Base-by-base conservation (phyloP, 2,888 invertebrate genomes). In the Torymus tubicola region DNA sequence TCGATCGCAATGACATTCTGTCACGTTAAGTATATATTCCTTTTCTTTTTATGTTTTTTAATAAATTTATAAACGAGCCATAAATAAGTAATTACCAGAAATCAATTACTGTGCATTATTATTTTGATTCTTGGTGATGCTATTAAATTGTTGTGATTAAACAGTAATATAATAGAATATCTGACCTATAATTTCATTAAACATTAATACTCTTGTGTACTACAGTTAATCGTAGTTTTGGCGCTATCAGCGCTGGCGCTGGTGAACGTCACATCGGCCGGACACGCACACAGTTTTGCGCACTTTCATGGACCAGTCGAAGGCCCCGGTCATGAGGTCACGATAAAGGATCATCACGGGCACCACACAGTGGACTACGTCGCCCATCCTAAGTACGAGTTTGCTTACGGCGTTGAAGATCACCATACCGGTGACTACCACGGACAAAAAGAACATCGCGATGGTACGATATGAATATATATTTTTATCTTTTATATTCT, bases 391-490 rank as follows among this genome's bases (percentile, higher is more conserved):
- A 87, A 87, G 76, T 88, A 88, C 81, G 86, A 88, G 64, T 88
- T 87, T 72, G 84, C 88, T 4, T 88, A 88, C 81, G 88, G 88
- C 68, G 86, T 88, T 10, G 87, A 88, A 79, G 88, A 88, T 81
- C 88, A 88, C 81, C 88, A 89, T 76, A 89, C 89, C 57, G 90
- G 90, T 31, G 90, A 91, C 84, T 87, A 87, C 75, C 90, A 91
- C 77, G 88, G 89, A 18, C 90, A 90, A 70, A 89, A 90, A 80
- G 91, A 91, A 78, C 87, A 87, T 72, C 86, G 91, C 78, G 89
- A 91, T 74, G 91, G 91, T 89, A 83, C 75, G 78, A 8, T 8
- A 63, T 52, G 2, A 53, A 65, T 52, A 5, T 52, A 13, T 42
- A 42, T 42, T 8, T 42, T 31, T 31, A 31, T 31, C 31, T 31